These are phyloP conservation scores for Phymastichus coffea DNA, from an alignment of 1,140 invertebrate species.

Conservation along the genomic window DNA sequence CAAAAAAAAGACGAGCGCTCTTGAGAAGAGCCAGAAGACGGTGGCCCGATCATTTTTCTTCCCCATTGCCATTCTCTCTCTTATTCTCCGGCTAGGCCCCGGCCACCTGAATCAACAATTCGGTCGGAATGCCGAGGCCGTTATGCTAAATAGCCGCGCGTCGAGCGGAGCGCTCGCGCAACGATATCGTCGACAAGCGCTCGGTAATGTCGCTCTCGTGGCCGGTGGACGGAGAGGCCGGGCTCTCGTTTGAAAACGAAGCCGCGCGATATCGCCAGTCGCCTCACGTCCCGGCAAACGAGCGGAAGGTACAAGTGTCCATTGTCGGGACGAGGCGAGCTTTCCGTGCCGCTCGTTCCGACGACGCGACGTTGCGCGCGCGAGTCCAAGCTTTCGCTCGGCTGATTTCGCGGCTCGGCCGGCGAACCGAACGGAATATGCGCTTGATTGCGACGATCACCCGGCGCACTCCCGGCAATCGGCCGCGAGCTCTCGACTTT, in stretches of 20 bases:
- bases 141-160: too few species aligned
- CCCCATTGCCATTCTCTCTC: background rate
- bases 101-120: constrained; percentile 13
- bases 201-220: background rate
- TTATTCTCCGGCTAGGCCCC: background rate
- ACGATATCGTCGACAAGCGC: too few species aligned
- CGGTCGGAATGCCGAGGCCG: too few species aligned
- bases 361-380: background rate
- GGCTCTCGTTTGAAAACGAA: constrained; percentile 15
- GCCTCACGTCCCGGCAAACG: too few species aligned
- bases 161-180: too few species aligned
- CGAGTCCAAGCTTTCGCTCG: background rate
- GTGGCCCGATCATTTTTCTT: constrained; percentile 11
- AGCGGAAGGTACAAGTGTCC: background rate
- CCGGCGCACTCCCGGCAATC: too few species aligned
- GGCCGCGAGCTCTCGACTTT: too few species aligned
- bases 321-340: constrained; percentile 18
- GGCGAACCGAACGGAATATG: too few species aligned
- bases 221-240: background rate
- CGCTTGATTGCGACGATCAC: too few species aligned
- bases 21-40: background rate
- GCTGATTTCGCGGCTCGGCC: too few species aligned
- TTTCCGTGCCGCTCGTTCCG: background rate
- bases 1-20: background rate
- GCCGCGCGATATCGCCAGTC: background rate